A percentile compares a stretch with the other conserved stretches of the same genome.
Conservation (phyloP, 2,113 vertebrate genomes). For the Eira barbara region DNA sequence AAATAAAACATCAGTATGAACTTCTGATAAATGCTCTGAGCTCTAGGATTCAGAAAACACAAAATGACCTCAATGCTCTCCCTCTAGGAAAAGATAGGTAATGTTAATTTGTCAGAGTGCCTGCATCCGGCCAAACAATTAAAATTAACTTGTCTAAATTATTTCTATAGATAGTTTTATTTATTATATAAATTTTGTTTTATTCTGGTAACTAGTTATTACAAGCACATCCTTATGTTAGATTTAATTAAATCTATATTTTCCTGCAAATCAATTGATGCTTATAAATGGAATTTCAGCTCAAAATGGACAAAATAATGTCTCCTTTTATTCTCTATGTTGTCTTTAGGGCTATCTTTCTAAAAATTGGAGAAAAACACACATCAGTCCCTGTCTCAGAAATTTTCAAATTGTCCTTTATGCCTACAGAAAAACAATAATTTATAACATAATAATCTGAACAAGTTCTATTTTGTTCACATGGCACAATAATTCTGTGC, state of each 20-base stretch:
- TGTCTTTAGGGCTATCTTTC: neutral
- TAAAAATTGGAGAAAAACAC: neutral
- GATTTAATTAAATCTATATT: neutral
- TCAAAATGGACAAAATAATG: neutral
- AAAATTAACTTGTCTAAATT: neutral
- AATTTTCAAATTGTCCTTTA: neutral
- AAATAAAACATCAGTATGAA: neutral
- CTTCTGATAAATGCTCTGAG: neutral
- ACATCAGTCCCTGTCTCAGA: neutral
- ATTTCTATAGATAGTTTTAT: neutral
- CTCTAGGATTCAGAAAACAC: neutral
- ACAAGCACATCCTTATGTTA: neutral
- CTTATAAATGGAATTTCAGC: neutral
- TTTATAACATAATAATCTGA: neutral
- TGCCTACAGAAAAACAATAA: neutral
- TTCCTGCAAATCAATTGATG: neutral
- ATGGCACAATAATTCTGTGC: neutral
- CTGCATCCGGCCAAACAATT: neutral
- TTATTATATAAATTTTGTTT: neutral
- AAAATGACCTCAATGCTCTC: neutral
- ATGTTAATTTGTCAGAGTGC: neutral
- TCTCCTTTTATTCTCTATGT: neutral
- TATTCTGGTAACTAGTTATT: neutral
- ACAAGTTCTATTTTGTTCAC: neutral
- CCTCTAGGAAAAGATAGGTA: neutral